Base-by-base conservation (phyloP, 2,113 vertebrate species). In the Chamaea fasciata region DNA sequence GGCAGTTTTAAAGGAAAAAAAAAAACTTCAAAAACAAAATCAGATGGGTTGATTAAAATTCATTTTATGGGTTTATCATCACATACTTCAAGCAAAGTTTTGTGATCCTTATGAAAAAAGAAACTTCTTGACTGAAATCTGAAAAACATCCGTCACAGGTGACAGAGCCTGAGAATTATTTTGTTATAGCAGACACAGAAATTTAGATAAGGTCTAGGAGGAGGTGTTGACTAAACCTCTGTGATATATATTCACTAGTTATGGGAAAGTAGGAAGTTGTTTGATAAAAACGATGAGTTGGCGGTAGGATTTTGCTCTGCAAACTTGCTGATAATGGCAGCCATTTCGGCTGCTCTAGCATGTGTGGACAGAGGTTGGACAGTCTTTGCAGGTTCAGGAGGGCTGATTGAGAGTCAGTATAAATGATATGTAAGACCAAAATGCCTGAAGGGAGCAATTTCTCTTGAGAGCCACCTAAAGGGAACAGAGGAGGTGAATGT, bases 221-320 rank as follows among this genome's bases (percentile, higher is more conserved):
- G 60, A 95, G 30, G 57, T 70, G 90, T 95, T 88, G 64, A 94
- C 52, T 95, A 80, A 94, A 83, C 53, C 10, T 73, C 15, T 93
- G n/a, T 68, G 55, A 53, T 82, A 60, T 20, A 35, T 75, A 26
- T 79, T 83, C 42, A 30, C 8, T 85, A 71, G 17, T 90, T 93
- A 55, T 31, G n/a, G 44, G 49, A 86, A 90, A 71, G 41, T 78
- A 68, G 67, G 60, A 90, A 89, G 35, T 24, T 78, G 4, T 77
- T 83, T 88, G 47, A 37, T 86, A 28, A 18, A 73, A 90, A 79
- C 63, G 12, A 33, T 88, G 49, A 88, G 18, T 12, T 78, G 20
- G n/a, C 86, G 14, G 17, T 46, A 64, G 44, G 39, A 55, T 80
- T 93, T 90, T 49, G 8, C 18, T 90, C 35, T 62, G 41, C 35